Percentiles rank a stretch among this genome's conserved stretches.
phyloP scores from a whole-genome alignment of 2,113 vertebrate genomes.

The Pantherophis guttatus region DNA sequence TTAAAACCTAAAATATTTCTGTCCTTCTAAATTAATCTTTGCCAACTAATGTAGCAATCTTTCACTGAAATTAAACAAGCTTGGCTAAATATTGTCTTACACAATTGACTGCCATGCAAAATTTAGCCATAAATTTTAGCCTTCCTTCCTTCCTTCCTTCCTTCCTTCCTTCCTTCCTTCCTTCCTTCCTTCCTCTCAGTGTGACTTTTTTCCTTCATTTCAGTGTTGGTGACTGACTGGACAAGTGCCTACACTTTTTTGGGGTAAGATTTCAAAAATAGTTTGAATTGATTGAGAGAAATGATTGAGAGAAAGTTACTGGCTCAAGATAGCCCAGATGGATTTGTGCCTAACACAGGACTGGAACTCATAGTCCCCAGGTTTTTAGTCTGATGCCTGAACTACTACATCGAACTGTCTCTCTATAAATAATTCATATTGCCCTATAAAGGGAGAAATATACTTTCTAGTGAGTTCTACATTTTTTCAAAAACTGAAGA shows the following conservation, averaged over 20 bases:
- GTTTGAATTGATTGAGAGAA: neutral
- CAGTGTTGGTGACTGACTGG: neutral
- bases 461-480: neutral
- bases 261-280: neutral
- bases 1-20: neutral
- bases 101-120: neutral
- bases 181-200: too few relatives aligned
- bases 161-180: too few relatives aligned
- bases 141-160: too few relatives aligned
- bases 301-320: neutral
- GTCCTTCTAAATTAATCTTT: neutral
- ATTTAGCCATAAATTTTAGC: neutral
- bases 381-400: neutral
- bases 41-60: neutral
- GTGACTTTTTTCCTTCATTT: neutral
- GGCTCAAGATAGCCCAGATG: neutral
- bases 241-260: neutral
- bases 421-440: neutral
- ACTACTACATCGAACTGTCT: neutral
- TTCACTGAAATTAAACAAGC: neutral
- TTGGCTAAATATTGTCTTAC: neutral
- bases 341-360: neutral
- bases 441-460: neutral
- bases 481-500: neutral
- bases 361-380: neutral